These are phyloP conservation scores for Erpornis zantholeuca DNA, from an alignment of 2,113 vertebrate genomes.

Conservation along the genomic window DNA sequence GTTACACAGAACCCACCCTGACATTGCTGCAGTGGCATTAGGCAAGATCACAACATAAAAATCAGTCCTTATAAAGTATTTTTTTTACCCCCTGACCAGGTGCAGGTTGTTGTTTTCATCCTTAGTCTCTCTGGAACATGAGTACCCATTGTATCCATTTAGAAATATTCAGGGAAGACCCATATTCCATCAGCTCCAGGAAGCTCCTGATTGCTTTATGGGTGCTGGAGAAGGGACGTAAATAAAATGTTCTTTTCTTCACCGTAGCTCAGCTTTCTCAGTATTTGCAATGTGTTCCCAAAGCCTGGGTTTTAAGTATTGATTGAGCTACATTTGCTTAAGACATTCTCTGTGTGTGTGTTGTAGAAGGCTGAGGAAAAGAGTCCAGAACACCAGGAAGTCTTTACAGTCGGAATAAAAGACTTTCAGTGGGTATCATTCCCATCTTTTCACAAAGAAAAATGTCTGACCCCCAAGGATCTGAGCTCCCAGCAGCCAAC, in stretches of 20 bases:
- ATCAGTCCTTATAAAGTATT: background rate
- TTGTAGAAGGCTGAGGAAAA: background rate
- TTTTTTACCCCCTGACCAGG: background rate
- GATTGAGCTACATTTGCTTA: background rate
- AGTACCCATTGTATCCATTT: background rate
- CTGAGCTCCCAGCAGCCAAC: background rate
- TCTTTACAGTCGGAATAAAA: conserved; percentile 11
- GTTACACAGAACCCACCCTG: background rate
- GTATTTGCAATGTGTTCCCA: background rate
- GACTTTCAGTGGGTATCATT: conserved; percentile 44
- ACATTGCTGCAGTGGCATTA: fast-evolving
- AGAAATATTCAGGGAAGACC: background rate
- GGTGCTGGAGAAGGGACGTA: fast-evolving
- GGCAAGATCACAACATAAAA: background rate
- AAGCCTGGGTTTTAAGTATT: background rate
- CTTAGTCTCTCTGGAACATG: background rate
- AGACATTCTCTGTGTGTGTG: background rate
- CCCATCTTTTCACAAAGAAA: conserved; percentile 2
- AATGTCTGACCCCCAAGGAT: background rate
- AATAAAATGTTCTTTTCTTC: background rate
- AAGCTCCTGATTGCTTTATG: background rate
- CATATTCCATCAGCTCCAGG: background rate
- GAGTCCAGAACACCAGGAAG: background rate
- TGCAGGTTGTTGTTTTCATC: background rate
- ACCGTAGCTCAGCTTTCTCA: background rate